Evolutionary conservation across 2,888 invertebrate species (phyloP).

Genomic region (Hemaris fuciformis): DNA sequence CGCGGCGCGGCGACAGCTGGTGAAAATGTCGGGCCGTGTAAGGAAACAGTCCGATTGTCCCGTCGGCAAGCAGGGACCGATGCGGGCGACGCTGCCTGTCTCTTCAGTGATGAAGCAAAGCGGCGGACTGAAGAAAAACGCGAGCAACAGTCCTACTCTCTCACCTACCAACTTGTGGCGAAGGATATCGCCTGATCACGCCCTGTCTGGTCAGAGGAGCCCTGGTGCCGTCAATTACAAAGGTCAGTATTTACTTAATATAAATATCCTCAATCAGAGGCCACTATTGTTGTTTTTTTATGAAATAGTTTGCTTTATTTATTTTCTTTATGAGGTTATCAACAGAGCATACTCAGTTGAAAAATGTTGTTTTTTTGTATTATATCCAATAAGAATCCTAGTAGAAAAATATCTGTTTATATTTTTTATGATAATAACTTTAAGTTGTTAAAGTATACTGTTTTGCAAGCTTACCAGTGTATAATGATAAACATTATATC

Average conservation of each 20-base stretch:
- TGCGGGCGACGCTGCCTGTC: conserved; percentile 89
- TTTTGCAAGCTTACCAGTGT: background rate
- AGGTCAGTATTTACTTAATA: conserved; percentile 68
- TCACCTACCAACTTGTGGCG: conserved; percentile 86
- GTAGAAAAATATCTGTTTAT: background rate
- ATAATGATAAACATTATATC: too few relatives aligned
- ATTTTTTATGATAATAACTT: background rate
- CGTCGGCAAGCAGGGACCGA: conserved; percentile 83
- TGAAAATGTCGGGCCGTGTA: conserved; percentile 82
- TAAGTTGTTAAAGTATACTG: background rate
- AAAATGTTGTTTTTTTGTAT: background rate
- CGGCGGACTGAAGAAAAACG: conserved; percentile 81
- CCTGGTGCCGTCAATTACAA: conserved; percentile 87
- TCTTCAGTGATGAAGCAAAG: conserved; percentile 86
- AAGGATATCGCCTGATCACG: conserved; percentile 86
- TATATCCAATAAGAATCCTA: background rate
- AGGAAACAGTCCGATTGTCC: conserved; percentile 86
- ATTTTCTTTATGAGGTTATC: background rate
- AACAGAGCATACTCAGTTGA: background rate
- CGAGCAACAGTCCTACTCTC: conserved; percentile 84
- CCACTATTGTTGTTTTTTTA: background rate
- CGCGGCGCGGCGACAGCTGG: conserved; percentile 32
- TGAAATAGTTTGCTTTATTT: background rate
- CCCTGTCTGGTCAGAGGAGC: conserved; percentile 86
- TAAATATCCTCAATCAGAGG: background rate